These are phyloP conservation scores for Aix galericulata DNA, from an alignment of 2,113 vertebrate species.

Conservation along the genomic window DNA sequence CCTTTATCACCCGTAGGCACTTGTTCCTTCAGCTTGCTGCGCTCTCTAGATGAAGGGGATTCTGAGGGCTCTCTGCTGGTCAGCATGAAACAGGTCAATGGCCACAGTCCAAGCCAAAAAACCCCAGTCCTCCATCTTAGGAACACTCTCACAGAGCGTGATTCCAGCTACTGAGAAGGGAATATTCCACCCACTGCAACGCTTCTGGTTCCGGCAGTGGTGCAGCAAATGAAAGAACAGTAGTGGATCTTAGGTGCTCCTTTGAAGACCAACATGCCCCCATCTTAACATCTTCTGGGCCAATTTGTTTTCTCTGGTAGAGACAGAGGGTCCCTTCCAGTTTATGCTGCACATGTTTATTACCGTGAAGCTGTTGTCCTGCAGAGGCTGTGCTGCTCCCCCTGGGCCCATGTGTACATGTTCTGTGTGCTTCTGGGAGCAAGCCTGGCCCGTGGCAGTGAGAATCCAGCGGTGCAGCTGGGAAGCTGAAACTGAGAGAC, in stretches of 20 bases:
- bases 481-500: neutral
- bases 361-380: neutral
- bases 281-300: neutral
- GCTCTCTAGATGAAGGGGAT: neutral
- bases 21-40: neutral
- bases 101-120: neutral
- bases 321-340: neutral
- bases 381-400: neutral
- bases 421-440: neutral
- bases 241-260: neutral
- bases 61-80: neutral
- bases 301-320: neutral
- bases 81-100: neutral
- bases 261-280: neutral
- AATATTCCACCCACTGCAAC: neutral
- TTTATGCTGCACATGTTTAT: neutral
- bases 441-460: neutral
- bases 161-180: too few species aligned
- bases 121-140: rapidly evolving
- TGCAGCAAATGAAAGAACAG: neutral
- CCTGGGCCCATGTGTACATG: rapidly evolving
- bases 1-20: neutral
- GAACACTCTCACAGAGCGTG: neutral
- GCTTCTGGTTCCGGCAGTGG: neutral
- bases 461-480: neutral